Evolutionary conservation across 2,113 vertebrate genomes (phyloP).

Genomic region (Lasiurus borealis): DNA sequence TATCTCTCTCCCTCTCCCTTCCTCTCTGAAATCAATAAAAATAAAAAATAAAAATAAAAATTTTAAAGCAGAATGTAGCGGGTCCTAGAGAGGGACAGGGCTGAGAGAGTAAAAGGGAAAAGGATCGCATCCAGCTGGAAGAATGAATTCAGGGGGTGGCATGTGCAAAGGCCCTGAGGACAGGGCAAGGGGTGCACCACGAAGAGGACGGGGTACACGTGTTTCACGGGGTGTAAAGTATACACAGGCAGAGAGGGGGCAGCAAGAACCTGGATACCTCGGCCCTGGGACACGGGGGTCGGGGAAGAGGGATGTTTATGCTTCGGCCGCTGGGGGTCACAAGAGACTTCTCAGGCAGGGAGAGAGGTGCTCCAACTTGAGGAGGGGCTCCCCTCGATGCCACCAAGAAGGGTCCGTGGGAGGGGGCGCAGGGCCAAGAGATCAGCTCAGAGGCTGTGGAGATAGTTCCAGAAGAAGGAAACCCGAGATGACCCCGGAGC

Average conservation of each 20-base stretch:
- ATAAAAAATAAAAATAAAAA: too few species aligned
- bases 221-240: too few species aligned
- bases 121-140: not conserved
- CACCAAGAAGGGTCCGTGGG: not conserved
- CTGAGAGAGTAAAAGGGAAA: not conserved
- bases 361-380: not conserved
- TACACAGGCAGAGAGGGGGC: not conserved
- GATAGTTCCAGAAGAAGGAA: not conserved
- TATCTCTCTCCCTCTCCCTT: too few species aligned
- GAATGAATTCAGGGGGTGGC: not conserved
- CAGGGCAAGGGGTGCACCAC: accelerated
- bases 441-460: not conserved
- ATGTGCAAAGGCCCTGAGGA: not conserved
- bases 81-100: not conserved
- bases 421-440: not conserved
- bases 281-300: not conserved
- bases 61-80: not conserved
- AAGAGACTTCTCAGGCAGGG: not conserved
- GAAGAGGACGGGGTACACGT: accelerated
- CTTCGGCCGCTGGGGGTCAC: not conserved
- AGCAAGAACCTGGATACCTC: not conserved
- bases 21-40: too few species aligned
- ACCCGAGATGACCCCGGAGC: not conserved
- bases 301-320: not conserved
- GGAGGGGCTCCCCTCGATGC: not conserved